These are phyloP conservation scores for Drosophila mayri DNA, from an alignment of 1,140 invertebrate species.

Conservation along the genomic window DNA sequence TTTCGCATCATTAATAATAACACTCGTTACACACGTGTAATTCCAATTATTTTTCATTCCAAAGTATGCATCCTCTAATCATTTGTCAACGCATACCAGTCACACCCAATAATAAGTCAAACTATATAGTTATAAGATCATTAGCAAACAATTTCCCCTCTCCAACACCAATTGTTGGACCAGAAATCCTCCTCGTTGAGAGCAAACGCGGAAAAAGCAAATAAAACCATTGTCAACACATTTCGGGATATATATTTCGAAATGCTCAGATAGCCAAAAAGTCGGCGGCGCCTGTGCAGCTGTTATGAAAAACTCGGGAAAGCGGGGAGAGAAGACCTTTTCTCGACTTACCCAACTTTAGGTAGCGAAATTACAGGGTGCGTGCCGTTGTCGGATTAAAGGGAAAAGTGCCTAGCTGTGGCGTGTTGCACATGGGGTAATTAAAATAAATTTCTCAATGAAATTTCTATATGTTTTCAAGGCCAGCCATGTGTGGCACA, in stretches of 20 bases:
- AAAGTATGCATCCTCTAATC: conserved; percentile 7
- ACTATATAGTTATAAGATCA: conserved; percentile 50
- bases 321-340: conserved; percentile 17
- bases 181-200: conserved; percentile 64
- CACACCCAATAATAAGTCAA: conserved; percentile 35
- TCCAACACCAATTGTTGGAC: conserved; percentile 51
- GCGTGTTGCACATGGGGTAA: conserved; percentile 61
- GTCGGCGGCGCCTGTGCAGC: conserved; percentile 73
- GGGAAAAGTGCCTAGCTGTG: conserved; percentile 10
- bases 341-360: conserved; percentile 37
- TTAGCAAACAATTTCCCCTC: conserved; percentile 24
- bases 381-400: conserved; percentile 58
- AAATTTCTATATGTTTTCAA: conserved; percentile 68
- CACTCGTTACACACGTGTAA: conserved; percentile 16
- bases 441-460: conserved; percentile 77
- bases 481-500: conserved; percentile 77
- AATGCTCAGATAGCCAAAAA: conserved; percentile 52
- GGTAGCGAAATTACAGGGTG: conserved; percentile 67
- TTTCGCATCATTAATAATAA: neutral
- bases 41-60: neutral
- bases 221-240: conserved; percentile 79
- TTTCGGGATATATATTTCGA: conserved; percentile 36
- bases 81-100: conserved; percentile 36
- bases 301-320: conserved; percentile 54
- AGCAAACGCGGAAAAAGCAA: conserved; percentile 68